Base-by-base conservation (phyloP, 1,140 invertebrate genomes). In the Drosophila ambigua region DNA sequence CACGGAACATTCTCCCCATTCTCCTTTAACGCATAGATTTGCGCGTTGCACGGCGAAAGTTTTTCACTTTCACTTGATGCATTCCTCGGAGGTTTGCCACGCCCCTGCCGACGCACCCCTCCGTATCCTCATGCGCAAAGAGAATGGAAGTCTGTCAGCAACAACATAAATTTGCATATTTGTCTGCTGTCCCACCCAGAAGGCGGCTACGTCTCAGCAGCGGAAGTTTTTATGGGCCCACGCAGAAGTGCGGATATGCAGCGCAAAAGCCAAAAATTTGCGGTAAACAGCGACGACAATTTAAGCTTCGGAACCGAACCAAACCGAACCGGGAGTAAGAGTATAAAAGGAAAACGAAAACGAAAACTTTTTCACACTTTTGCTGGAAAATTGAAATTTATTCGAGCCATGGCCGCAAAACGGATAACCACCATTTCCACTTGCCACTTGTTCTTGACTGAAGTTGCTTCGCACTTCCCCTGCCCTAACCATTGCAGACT, bases 51-150 rank as follows among this genome's bases (percentile, higher is more conserved):
- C 57, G 75, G 63, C 41, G 53, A 79, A 82, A 77, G 63, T 82
- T 88, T 84, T 83, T 88, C 83, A 88, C 83, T 88, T 89, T 89
- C 76, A 83, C 67, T 79, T 83, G 72, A 89, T 84, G 73, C 78
- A 90, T 90, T 60, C 60, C 53, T 46, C 39, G 52, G 26, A 39
- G 23, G 39, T 54, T 63, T 31, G 35, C 23, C 24, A 2, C 8
- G 9, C 35, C 24, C 16, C 28, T 31, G 28, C 7, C 28, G 28
- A 7, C 28, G 28, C 31, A 9, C 31, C 31, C 59, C 66, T 46
- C 24, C 23, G 68, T 57, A 68, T 23, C 13, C 31, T 24, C 2
- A 5, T 15, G 41, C 13, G 1, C 9, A 26, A 26, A 5, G 63
- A 55, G 43, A 57, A 69, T 57, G 64, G 51, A 54, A 73, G 72